phyloP scores from a whole-genome alignment of 2,797 vertebrate species.

The Psittacula derbiana region DNA sequence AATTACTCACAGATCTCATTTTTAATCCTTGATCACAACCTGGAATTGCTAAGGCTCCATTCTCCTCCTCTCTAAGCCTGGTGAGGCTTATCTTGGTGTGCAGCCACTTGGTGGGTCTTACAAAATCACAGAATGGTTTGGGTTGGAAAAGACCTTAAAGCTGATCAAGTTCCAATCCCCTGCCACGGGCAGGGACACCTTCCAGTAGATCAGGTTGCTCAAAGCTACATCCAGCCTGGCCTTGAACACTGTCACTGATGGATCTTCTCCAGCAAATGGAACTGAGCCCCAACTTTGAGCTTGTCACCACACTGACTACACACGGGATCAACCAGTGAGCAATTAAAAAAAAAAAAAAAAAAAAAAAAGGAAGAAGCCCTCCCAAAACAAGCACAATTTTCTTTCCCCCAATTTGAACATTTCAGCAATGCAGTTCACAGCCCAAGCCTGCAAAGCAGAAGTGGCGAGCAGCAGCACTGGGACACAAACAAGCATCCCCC shows the following conservation, averaged over 20 bases:
- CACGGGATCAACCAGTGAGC: accelerated
- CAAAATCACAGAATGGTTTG: not conserved
- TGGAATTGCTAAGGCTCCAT: not conserved
- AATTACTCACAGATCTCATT: not conserved
- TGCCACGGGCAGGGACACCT: not conserved
- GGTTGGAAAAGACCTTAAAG: not conserved
- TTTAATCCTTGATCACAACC: not conserved
- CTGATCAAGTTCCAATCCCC: not conserved
- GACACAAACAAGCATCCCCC: not conserved
- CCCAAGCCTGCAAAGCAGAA: not conserved
- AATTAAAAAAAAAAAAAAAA: not conserved
- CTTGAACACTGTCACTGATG: not conserved
- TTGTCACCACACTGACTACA: accelerated
- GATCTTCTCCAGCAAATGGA: not conserved
- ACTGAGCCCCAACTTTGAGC: accelerated
- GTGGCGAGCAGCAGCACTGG: accelerated
- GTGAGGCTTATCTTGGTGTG: not conserved
- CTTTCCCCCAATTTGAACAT: accelerated
- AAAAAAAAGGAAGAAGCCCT: not conserved
- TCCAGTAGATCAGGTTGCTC: not conserved
- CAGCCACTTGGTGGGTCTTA: not conserved
- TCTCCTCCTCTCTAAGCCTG: not conserved
- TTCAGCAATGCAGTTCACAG: not conserved
- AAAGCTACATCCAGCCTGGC: not conserved
- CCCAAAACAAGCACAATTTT: not conserved